Base-by-base conservation (phyloP, 2,113 vertebrate genomes). In the Zosterops pallidus region DNA sequence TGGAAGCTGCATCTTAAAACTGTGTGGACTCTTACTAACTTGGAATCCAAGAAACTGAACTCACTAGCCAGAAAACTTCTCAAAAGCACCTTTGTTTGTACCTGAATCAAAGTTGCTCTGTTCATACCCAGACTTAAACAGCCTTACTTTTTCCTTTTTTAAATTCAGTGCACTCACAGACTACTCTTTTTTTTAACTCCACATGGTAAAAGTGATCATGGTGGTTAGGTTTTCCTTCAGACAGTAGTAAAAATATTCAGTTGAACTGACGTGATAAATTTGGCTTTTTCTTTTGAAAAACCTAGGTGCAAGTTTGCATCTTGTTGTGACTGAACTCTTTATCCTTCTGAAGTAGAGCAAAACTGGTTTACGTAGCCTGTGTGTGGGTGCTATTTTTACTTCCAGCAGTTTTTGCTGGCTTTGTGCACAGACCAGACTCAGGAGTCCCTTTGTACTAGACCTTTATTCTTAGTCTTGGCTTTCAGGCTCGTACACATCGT, bases 281-380 rank as follows among this genome's bases (percentile, higher is more conserved):
- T 35, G 80, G 2, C 24, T 74, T 75, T 86, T 92, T 50, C 83
- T 77, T 93, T 87, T 92, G 81, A 82, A 94, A 94, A 92, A n/a
- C 59, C 15, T 83, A 41, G 70, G 74, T 0, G 0, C 59, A 75
- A 49, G 70, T 96, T 96, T 97, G 78, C 82, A 24, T 90, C 89
- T 72, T 86, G 16, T 92, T 69, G 71, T 83, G 83, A 89, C 75
- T 89, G 81, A 82, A 42, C 77, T 77, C 88, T 94, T 91, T 92
- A 94, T 93, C n/a, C 78, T 84, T 85, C 88, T 83, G 84, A 94
- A 91, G 85, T 5, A 56, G 92, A 95, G 78, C 85, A 94, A 86
- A 94, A 95, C 95, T 95, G 67, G 86, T 96, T 96, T 92, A 77
- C n/a, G 4, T 41, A 93, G 86, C 63, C 90, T 87, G 60, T 11